Evolutionary conservation across 2,113 vertebrate genomes (phyloP), one percentile per base, ranked within the genome.

Genomic region (Tupaia chinensis): DNA sequence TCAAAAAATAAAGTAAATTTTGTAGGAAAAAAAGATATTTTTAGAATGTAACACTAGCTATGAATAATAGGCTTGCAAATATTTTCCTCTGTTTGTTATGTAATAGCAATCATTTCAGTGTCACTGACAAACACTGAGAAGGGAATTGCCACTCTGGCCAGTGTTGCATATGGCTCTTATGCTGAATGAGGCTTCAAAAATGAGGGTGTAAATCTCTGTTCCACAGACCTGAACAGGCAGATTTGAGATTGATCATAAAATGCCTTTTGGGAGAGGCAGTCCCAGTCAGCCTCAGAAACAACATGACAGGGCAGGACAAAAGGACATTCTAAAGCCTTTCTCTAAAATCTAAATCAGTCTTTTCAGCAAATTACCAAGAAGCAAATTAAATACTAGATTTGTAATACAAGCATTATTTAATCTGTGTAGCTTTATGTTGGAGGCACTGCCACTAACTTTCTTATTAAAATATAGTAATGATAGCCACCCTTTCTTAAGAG

Each of bases 41-140:
- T n/a, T 76, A 0, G 32, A 66, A 87, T 94, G 65, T 19, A 93
- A 17, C 10, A 1, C 2, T 58, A 73, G 53, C 19, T 73, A 13
- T 70, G 19, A 89, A 54, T 84, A 88, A 90, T 83, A 93, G 68
- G 74, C 56, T 96, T 53, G 68, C 1, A 76, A 94, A 97, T 87
- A 6, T 9, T 6, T 7, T 96, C 27, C n/a, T 94, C 72, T 54
- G 0, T 4, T 3, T 27, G 17, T 95, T 89, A 68, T 93, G 68
- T 17, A 97, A 97, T 68, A 78, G 15, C 60, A 92, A 13, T 97
- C 32, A 94, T 6, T 94, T 72, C 80, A 77, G 6, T 90, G 9
- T 93, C 1, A 0, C 44, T 93, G 32, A 81, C 66, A 15, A 70
- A 73, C 96, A 76, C 79, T 58, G 29, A 76, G 2, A 66, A 65